Percentiles rank a stretch among this genome's conserved stretches.
These are phyloP conservation scores for Drosophila burlai DNA, from an alignment of 1,140 invertebrate genomes.

Conservation along the genomic window DNA sequence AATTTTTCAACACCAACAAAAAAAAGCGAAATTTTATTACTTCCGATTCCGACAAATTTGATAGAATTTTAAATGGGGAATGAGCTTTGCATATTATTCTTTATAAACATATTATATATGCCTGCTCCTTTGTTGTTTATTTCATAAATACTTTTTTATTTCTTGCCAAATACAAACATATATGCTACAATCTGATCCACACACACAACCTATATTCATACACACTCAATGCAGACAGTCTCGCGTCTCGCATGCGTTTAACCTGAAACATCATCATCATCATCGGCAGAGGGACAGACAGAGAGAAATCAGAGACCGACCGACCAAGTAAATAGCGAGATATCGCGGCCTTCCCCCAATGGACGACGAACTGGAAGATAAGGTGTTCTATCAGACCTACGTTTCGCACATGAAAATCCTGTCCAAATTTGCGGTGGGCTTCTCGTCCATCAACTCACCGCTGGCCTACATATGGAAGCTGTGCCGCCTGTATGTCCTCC, in stretches of 20 bases:
- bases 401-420: slow-evolving; percentile 93
- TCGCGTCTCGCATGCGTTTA: slow-evolving; percentile 27
- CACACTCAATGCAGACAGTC: slow-evolving; percentile 20
- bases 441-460: slow-evolving; percentile 87
- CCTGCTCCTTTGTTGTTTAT: slow-evolving; percentile 36
- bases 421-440: slow-evolving; percentile 90
- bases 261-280: slow-evolving; percentile 14
- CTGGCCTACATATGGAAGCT: slow-evolving; percentile 90
- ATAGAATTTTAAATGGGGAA: slow-evolving; percentile 19
- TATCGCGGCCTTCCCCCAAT: slow-evolving; percentile 86
- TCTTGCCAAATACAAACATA: slow-evolving; percentile 11
- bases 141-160: slow-evolving; percentile 37
- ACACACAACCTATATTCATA: neutral
- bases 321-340: slow-evolving; percentile 10
- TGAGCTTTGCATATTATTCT: slow-evolving; percentile 12
- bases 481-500: slow-evolving; percentile 90
- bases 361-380: slow-evolving; percentile 95
- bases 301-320: slow-evolving; percentile 18
- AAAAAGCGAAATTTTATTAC: slow-evolving; percentile 23
- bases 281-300: slow-evolving; percentile 14
- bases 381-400: slow-evolving; percentile 93
- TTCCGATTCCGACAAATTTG: slow-evolving; percentile 41
- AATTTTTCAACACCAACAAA: neutral
- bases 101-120: slow-evolving; percentile 6
- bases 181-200: neutral